Base-by-base conservation (phyloP, 1,140 invertebrate species). In the Metopolophium dirhodum region DNA sequence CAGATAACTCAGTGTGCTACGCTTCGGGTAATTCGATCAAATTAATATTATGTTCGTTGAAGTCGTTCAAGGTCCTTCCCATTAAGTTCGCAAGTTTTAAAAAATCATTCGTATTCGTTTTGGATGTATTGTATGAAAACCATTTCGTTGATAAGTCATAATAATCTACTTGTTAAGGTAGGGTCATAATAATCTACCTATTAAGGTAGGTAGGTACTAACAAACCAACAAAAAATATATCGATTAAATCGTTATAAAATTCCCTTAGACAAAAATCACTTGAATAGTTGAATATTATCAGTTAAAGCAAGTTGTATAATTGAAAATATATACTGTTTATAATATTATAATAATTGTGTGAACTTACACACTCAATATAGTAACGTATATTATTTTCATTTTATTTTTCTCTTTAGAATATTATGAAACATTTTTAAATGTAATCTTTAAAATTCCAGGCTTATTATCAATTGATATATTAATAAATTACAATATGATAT, bases 21-120 rank as follows among this genome's bases (percentile, higher is more conserved):
- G 18, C 14, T 49, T 20, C 90, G 9, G 90, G 90, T 91, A 91
- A 91, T 51, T 51, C n/a, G n/a, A n/a, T n/a, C 14, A 77, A 77
- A 77, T n/a, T 77, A 22, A 51, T 51, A 11, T n/a, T 51, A 11
- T 77, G 6, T 77, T 35, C 30, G 1, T 77, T n/a, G 7, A 77
- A n/a, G 18, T 68, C 14, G n/a, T 77, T 77, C 14, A 7, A 77
- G 61, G 30, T 7, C 2, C 1, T n/a, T 68, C 6, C 1, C 0
- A 18, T n/a, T n/a, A 77, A 20, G 6, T n/a, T 77, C 6, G 14
- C n/a, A 14, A 14, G 22, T 77, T 77, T 77, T n/a, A n/a, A 3
- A n/a, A 30, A 35, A 54, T 77, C n/a, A 77, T 9, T 51, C 18
- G 49, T 18, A 35, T n/a, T 77, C 11, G 4, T 68, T 14, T n/a